Conservation (phyloP, 2,888 invertebrate genomes). For the Seira musarum region DNA sequence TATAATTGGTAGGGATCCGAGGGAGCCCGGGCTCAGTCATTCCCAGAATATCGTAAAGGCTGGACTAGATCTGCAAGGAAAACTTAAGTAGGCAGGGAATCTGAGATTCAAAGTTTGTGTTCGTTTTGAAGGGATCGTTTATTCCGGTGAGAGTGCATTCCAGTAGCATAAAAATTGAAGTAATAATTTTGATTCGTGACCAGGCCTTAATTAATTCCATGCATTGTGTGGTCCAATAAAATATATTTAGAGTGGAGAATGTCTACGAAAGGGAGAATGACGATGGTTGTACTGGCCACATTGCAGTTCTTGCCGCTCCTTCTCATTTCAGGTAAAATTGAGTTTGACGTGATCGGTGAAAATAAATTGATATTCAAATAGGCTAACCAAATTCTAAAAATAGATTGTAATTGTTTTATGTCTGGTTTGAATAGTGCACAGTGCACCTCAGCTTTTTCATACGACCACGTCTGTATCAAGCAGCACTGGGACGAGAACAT, state of each 20-base stretch:
- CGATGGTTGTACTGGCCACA: not conserved
- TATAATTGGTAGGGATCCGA: not conserved
- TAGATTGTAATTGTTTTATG: constrained; percentile 13
- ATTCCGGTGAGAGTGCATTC: too few species aligned
- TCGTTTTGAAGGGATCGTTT: too few species aligned
- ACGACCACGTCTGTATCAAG: constrained; percentile 30
- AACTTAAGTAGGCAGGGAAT: too few species aligned
- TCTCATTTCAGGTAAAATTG: constrained; percentile 37
- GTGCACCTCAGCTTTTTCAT: constrained; percentile 38
- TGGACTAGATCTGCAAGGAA: too few species aligned
- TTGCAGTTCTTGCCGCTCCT: constrained; percentile 19
- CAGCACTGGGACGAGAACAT: constrained; percentile 8
- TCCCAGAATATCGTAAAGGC: constrained; percentile 14
- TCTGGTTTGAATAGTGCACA: constrained; percentile 19
- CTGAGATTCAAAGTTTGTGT: too few species aligned
- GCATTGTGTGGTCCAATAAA: too few species aligned
- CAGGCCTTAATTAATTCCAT: too few species aligned
- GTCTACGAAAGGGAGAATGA: too few species aligned
- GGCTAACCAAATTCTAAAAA: too few species aligned
- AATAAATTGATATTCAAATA: not conserved
- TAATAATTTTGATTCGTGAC: too few species aligned
- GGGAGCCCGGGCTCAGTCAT: constrained; percentile 20
- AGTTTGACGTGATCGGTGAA: not conserved
- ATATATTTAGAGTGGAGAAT: too few species aligned
- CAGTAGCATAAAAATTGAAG: too few species aligned